Conservation (phyloP, 2,888 invertebrate species). For the Petrophora chlorosata region DNA sequence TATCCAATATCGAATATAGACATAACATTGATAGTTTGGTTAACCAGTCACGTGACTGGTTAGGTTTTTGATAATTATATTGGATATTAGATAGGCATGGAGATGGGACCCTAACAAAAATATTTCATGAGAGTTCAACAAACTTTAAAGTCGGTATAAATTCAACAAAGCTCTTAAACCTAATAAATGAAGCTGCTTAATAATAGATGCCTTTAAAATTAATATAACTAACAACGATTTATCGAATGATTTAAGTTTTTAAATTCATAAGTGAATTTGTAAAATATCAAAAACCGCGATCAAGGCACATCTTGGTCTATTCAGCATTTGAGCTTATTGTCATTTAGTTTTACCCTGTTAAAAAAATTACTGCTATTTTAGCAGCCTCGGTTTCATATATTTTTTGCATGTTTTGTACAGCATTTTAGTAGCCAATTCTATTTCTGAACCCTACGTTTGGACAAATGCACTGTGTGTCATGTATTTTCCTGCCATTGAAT, state of each 20-base stretch:
- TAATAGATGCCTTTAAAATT: constrained; percentile 23
- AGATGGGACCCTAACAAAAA: constrained; percentile 30
- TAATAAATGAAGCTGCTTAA: constrained; percentile 48
- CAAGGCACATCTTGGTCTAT: constrained; percentile 55
- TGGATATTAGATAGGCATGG: neutral
- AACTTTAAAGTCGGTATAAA: constrained; percentile 67
- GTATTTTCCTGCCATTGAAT: neutral
- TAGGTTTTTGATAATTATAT: neutral
- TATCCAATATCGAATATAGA: too few species aligned
- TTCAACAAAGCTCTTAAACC: constrained; percentile 43
- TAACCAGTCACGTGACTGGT: too few species aligned
- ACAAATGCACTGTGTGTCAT: too few species aligned
- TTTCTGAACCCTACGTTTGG: too few species aligned
- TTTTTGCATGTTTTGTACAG: neutral
- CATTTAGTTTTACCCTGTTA: constrained; percentile 68
- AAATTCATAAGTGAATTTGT: constrained; percentile 44
- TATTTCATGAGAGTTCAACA: constrained; percentile 64
- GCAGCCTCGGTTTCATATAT: constrained; percentile 2
- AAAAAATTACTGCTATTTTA: constrained; percentile 23
- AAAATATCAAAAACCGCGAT: constrained; percentile 42
- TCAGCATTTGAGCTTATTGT: constrained; percentile 63
- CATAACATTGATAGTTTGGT: too few species aligned
- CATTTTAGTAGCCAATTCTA: neutral
- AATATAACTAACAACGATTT: constrained; percentile 30
- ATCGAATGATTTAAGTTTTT: constrained; percentile 17